A percentile compares a stretch with the other conserved stretches of the same genome.
phyloP scores from a whole-genome alignment of 2,888 invertebrate genomes.

The Drosophila paranaensis region DNA sequence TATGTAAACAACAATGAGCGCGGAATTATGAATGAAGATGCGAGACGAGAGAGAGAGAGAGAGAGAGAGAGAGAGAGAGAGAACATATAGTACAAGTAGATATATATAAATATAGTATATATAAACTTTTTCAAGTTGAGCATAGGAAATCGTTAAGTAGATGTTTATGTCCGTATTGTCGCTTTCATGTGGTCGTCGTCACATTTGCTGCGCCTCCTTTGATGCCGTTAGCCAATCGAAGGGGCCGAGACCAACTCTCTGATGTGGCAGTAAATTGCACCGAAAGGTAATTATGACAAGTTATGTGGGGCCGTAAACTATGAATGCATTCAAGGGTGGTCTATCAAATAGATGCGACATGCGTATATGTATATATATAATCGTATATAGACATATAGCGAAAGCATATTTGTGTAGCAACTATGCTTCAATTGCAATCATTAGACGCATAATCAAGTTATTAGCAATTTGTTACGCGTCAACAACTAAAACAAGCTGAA shows the following conservation, averaged over 20 bases:
- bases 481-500: conserved; percentile 40
- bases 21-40: conserved; percentile 68
- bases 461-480: conserved; percentile 71
- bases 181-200: conserved; percentile 78
- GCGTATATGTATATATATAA: conserved; percentile 5
- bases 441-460: conserved; percentile 79
- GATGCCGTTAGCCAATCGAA: conserved; percentile 49
- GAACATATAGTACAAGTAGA: conserved; percentile 13
- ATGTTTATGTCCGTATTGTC: conserved; percentile 70
- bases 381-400: conserved; percentile 4
- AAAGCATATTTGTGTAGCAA: conserved; percentile 19
- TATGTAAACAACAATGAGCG: conserved; percentile 74
- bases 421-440: conserved; percentile 59
- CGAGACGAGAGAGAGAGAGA: background rate
- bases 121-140: conserved; percentile 26
- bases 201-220: conserved; percentile 61
- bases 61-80: background rate
- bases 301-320: conserved; percentile 61
- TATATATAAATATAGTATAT: conserved; percentile 9
- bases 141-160: conserved; percentile 78
- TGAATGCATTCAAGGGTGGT: conserved; percentile 51
- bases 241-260: conserved; percentile 46
- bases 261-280: conserved; percentile 76
- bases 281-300: conserved; percentile 63
- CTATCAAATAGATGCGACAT: conserved; percentile 21